Base-by-base conservation (phyloP, 1,140 invertebrate genomes). In the Mercenaria mercenaria region DNA sequence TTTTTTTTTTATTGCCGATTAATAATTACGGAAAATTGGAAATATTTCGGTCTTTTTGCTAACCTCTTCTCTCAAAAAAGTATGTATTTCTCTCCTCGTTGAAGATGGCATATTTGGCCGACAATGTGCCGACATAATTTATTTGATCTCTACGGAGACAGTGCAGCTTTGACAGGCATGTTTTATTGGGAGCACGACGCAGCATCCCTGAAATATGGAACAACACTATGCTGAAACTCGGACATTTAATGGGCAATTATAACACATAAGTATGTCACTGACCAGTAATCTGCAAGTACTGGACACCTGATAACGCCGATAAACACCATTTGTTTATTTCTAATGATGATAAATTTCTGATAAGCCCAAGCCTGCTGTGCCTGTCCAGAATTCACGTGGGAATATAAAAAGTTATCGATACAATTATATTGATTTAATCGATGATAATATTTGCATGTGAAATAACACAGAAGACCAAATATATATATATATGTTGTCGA, bases 321-420 rank as follows among this genome's bases (percentile, higher is more conserved):
- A n/a, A 64, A 64, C 20, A 56, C 59, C 59, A 64, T 64, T 64
- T 64, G 59, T 64, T 64, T 64, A 64, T 64, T 64, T 64, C n/a
- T 64, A 64, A 64, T 64, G 59, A 64, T 2, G 59, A 64, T 64
- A 29, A 26, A 64, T 29, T 20, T 4, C 59, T 64, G 59, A 64
- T 64, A 64, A 64, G 59, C 23, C 59, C 4, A 20, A 64, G 26
- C 59, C 59, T 64, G 59, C 59, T 64, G 59, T 10, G 59, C 26
- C 10, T 29, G 59, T 29, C n/a, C 59, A 64, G 59, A 64, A 29
- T 64, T n/a, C 59, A 11, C 59, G 59, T 64, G 59, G 59, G 59
- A 64, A 64, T 64, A 64, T 64, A 29, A 47, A 6, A 47, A 47
- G 43, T 15, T 47, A 8, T 47, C 15, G 15, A 47, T 47, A 47